Conservation (phyloP, 2,888 invertebrate species). For the Heliconius hortense region DNA sequence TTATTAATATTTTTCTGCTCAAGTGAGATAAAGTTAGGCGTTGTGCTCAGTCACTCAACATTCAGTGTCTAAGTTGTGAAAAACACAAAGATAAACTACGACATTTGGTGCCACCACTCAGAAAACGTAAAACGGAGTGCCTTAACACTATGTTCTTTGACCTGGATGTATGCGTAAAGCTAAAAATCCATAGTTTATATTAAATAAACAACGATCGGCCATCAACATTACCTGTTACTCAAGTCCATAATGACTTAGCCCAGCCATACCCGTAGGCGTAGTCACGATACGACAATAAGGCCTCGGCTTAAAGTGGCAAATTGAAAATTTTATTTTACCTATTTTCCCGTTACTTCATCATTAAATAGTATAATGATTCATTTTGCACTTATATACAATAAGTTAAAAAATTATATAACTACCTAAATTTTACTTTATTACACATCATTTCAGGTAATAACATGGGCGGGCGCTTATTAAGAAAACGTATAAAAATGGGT, state of each 20-base stretch:
- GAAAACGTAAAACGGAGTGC: neutral
- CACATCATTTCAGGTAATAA: no score
- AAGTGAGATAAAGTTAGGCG: no score
- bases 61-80: no score
- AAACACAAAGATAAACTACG: no score
- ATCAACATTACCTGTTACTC: conserved; percentile 10
- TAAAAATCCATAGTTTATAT: neutral
- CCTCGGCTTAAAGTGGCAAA: conserved; percentile 9
- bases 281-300: conserved; percentile 51
- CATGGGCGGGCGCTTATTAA: no score
- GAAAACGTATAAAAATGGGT: no score
- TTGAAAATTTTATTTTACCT: conserved; percentile 43
- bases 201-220: conserved; percentile 11
- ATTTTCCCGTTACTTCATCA: conserved; percentile 36
- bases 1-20: no score
- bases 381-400: no score
- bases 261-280: conserved; percentile 53
- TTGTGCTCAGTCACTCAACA: no score
- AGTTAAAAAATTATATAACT: no score
- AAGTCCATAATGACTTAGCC: conserved; percentile 40
- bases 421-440: no score
- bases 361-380: conserved; percentile 28
- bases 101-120: neutral
- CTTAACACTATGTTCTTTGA: neutral
- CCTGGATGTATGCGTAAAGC: neutral